phyloP scores from a whole-genome alignment of 2,888 invertebrate genomes.

The Mechanitis mazaeus region DNA sequence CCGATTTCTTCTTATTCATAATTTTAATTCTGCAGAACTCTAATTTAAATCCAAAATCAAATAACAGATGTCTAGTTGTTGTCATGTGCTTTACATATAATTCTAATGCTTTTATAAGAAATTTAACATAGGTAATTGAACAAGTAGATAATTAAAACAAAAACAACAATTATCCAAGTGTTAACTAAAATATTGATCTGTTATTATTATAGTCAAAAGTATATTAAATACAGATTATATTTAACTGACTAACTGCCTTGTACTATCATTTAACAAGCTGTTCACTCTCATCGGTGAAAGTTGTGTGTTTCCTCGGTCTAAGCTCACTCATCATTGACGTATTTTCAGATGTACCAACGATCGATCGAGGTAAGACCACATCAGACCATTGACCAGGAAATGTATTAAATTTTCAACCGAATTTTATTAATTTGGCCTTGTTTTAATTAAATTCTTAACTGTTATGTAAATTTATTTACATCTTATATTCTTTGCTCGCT shows the following conservation, averaged over 20 bases:
- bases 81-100: no score
- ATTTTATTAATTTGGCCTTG: conserved; percentile 33
- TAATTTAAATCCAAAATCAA: no score
- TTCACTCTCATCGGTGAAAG: conserved; percentile 48
- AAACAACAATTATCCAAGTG: no score
- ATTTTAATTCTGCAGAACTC: no score
- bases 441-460: conserved; percentile 23
- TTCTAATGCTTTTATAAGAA: no score
- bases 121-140: no score
- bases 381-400: conserved; percentile 58
- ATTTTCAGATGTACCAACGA: conserved; percentile 67
- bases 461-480: conserved; percentile 28
- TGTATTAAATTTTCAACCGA: conserved; percentile 56
- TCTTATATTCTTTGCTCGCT: conserved; percentile 28
- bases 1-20: no score
- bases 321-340: conserved; percentile 53
- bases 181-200: not conserved
- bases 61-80: no score
- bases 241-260: conserved; percentile 63
- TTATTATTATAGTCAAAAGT: conserved; percentile 15
- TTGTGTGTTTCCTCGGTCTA: conserved; percentile 61
- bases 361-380: conserved; percentile 69
- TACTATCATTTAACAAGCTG: conserved; percentile 46
- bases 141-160: no score
- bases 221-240: no score